phyloP scores from a whole-genome alignment of 2,113 vertebrate genomes.

The Serinus canaria region DNA sequence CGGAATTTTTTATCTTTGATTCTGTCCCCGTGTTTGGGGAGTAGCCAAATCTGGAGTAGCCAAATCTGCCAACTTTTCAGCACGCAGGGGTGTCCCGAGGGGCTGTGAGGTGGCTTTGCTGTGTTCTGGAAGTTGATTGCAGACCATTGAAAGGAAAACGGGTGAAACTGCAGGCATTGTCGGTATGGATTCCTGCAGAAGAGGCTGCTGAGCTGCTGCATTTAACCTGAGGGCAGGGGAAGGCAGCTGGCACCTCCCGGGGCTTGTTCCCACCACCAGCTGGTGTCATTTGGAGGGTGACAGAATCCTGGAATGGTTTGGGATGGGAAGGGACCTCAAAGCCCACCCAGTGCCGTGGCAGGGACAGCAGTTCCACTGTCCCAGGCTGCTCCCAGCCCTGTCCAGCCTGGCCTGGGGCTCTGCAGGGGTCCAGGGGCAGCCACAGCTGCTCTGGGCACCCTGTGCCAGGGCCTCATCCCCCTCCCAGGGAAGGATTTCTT shows the following conservation, averaged over 20 bases:
- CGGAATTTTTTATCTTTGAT: background rate
- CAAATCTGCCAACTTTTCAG: background rate
- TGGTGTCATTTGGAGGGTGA: background rate
- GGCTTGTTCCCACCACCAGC: background rate
- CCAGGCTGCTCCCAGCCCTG: background rate
- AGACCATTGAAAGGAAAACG: background rate
- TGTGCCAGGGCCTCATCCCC: background rate
- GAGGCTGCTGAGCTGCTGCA: background rate
- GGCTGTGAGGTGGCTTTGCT: background rate
- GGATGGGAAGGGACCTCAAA: background rate
- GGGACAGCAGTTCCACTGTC: background rate
- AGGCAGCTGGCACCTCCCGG: too few relatives aligned
- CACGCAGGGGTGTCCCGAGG: fast-evolving
- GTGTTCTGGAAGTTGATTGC: background rate
- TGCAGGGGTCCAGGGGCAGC: background rate
- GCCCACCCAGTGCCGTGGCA: background rate
- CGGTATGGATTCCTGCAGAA: background rate
- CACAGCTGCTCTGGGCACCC: background rate
- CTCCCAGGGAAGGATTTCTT: background rate
- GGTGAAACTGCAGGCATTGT: background rate
- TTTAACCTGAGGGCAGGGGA: background rate
- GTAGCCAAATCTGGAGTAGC: background rate
- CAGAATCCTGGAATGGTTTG: background rate
- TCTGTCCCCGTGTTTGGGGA: background rate
- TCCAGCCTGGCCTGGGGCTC: background rate